A percentile compares a stretch with the other conserved stretches of the same genome.
Conservation (phyloP, 2,888 invertebrate species). For the Hyposoter dolosus region DNA sequence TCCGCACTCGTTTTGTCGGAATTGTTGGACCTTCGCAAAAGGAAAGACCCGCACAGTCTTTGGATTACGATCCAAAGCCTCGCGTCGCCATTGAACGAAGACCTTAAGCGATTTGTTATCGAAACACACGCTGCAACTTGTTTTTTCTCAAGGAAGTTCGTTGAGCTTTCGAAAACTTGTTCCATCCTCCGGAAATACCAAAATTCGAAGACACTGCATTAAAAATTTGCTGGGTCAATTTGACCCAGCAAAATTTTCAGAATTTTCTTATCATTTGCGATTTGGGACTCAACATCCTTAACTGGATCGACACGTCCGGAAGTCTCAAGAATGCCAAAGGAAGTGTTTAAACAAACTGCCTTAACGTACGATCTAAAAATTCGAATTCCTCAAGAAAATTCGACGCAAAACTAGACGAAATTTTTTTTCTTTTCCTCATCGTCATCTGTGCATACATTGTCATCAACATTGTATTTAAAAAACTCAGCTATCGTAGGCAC, state of each 20-base stretch:
- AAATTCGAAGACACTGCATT: background rate
- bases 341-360: background rate
- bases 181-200: background rate
- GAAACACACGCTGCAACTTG: background rate
- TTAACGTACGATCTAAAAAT: background rate
- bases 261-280: too few species aligned
- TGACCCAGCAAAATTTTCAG: too few species aligned
- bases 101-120: background rate
- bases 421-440: background rate
- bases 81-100: background rate
- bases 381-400: background rate
- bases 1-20: conserved; percentile 25
- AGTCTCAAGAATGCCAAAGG: background rate
- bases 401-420: background rate
- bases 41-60: conserved; percentile 5
- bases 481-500: background rate
- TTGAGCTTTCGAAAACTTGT: background rate
- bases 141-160: background rate
- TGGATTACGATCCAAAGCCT: background rate
- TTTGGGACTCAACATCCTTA: too few species aligned
- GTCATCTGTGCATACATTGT: background rate
- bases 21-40: conserved; percentile 29
- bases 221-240: background rate
- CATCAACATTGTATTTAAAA: background rate
- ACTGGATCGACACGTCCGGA: too few species aligned